Base-by-base conservation (phyloP, 2,113 vertebrate species). In the Callipepla squamata region DNA sequence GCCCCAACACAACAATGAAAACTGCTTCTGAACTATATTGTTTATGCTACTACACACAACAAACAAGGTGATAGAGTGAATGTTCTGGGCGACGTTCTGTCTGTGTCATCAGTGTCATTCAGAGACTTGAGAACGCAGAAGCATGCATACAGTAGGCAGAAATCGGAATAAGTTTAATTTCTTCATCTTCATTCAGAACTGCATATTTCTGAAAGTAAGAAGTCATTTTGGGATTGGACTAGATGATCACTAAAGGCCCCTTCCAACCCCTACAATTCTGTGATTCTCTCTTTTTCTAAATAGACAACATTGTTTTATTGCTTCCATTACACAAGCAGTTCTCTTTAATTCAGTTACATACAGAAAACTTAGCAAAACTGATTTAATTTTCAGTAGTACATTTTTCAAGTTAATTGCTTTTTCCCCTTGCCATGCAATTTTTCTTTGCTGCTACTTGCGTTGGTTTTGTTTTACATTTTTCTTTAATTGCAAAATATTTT, bases 401-500 rank as follows among this genome's bases (percentile, higher is more conserved):
- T 94, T 91, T 94, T 89, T 96, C 87, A 94, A 87, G 34, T 95
- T 93, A 94, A 95, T 91, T 85, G 81, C 85, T 80, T 83, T 59
- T 30, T 25, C 36, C 45, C 74, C 22, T 36, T 48, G 25, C 42
- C 26, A 77, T 68, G 44, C 40, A 80, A 74, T 92, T 87, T 93
- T 96, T 95, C 69, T 93, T 94, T 57, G 55, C 36, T 47, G 44
- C 9, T 77, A 48, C 61, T 65, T 78, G 22, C 63, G 47, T 80
- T 81, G 89, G 84, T 55, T 94, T 90, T 83, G 88, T 78, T 94
- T 96, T 92, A 87, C 47, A 45, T 89, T 45, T 83, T 90, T 47
- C 38, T 87, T 93, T 94, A 80, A 87, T 53, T 77, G 50, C 18
- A 80, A 57, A 82, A 75, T 20, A 13, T 2, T 16, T 76, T 68